phyloP scores from a whole-genome alignment of 2,888 invertebrate species.

The Steinernema hermaphroditum region DNA sequence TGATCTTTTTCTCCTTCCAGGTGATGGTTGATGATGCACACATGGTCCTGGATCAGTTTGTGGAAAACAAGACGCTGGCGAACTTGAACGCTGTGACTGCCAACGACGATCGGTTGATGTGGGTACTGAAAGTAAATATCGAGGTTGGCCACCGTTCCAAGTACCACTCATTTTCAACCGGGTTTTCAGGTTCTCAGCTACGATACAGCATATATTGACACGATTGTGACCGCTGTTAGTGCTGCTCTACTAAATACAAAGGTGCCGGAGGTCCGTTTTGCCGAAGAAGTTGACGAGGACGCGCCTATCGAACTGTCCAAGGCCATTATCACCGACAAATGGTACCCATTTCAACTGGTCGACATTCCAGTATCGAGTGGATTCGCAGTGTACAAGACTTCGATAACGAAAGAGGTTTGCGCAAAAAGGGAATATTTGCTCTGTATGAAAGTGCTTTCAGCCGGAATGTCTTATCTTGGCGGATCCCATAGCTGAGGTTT shows the following conservation, averaged over 20 bases:
- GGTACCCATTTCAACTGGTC: neutral
- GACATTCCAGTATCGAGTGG: neutral
- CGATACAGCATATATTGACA: slow-evolving; percentile 7
- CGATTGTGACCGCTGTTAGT: neutral
- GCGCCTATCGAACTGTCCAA: slow-evolving; percentile 1
- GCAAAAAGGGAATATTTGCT: neutral
- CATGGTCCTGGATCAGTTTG: slow-evolving; percentile 5
- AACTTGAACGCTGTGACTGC: neutral
- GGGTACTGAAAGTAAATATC: neutral
- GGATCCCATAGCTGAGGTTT: neutral
- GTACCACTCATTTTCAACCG: neutral
- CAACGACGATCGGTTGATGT: neutral
- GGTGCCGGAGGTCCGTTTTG: slow-evolving; percentile 5
- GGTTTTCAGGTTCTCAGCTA: neutral
- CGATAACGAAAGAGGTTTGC: neutral
- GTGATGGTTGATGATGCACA: slow-evolving; percentile 1
- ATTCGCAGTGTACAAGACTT: slow-evolving; percentile 11
- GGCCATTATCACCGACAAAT: slow-evolving; percentile 3
- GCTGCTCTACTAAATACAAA: slow-evolving; percentile 13
- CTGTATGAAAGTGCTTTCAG: neutral
- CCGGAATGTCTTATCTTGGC: neutral
- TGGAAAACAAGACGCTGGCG: neutral
- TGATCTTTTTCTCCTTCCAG: neutral
- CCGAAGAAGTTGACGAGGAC: slow-evolving; percentile 24
- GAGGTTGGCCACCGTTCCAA: neutral